Evolutionary conservation across 2,797 vertebrate genomes (phyloP), one percentile per base, ranked within the genome.

Genomic region (Tokudaia muenninki): DNA sequence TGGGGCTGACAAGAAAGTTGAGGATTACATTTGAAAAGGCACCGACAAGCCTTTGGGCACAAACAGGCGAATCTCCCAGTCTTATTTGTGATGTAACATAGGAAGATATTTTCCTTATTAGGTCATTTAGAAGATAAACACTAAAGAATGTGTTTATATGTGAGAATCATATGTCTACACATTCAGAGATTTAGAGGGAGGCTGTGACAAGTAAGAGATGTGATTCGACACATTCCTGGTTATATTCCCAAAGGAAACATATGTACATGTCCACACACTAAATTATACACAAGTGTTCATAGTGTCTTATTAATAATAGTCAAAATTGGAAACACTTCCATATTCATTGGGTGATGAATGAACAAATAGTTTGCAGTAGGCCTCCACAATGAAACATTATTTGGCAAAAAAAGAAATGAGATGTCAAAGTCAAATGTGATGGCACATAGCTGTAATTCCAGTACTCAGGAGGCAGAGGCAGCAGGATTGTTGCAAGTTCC

Each of bases 401-500:
- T 96, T 86, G 31, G 12, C n/a, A 34, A 92, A 75, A 91, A 72
- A 88, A 92, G 41, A 90, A 95, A 95, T 52, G 44, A 81, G 86
- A 17, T 63, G 47, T 47, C 50, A 9, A 79, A 41, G 67, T 41
- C 65, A 72, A 72, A 55, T 55, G 22, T 72, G 65, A 29, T 37
- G 37, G 65, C 22, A 55, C 10, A 37, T 10, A 22, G 8, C 50
- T 12, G 22, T 72, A 72, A 52, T 29, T 41, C 65, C 34, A 37
- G 14, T 24, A 37, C 3, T 55, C 47, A 19, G 34, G 47, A 72
- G 0, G 34, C 50, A 87, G 50, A 87, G 67, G 47, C 47, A 1
- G 13, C 13, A 41, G 24, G 14, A 37, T 12, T 34, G 70, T 57
- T 59, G n/a, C 52, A 75, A 59, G 37, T 44, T 75, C 52, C 52